Conservation (phyloP, 2,113 vertebrate genomes). For the Hypomesus transpacificus region DNA sequence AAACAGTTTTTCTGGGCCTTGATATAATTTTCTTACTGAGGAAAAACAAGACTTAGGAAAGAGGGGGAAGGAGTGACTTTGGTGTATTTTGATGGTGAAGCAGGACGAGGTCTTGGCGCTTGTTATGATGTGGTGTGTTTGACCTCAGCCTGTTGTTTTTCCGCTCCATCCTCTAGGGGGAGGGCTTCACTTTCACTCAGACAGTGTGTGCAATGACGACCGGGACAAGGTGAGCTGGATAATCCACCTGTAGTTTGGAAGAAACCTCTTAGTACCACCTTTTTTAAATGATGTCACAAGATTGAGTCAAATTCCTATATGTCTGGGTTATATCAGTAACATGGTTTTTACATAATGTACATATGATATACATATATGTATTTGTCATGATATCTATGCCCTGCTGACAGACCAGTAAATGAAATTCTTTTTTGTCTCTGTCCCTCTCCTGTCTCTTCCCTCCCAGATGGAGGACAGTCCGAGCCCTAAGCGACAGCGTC, state of each 20-base stretch:
- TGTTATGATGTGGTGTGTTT: constrained; percentile 23
- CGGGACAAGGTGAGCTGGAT: constrained; percentile 65
- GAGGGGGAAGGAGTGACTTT: not conserved
- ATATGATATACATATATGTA: no score
- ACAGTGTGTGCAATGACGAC: constrained; percentile 66
- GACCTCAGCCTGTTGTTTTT: constrained; percentile 2
- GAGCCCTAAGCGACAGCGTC: constrained; percentile 93
- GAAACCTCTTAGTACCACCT: no score
- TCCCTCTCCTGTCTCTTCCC: constrained; percentile 8
- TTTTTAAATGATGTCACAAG: no score
- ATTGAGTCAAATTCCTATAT: no score
- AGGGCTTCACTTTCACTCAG: constrained; percentile 66
- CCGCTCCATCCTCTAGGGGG: constrained; percentile 50
- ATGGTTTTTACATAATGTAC: no score
- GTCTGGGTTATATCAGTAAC: no score
- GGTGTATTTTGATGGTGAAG: not conserved
- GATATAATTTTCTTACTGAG: not conserved
- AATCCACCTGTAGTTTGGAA: not conserved
- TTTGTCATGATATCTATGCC: not conserved
- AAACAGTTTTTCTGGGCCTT: not conserved
- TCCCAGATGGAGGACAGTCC: constrained; percentile 95
- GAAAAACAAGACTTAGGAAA: no score
- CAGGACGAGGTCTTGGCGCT: not conserved
- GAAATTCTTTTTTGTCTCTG: not conserved
- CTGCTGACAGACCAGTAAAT: not conserved